Evolutionary conservation across 2,113 vertebrate species (phyloP).

Genomic region (Rutilus rutilus): DNA sequence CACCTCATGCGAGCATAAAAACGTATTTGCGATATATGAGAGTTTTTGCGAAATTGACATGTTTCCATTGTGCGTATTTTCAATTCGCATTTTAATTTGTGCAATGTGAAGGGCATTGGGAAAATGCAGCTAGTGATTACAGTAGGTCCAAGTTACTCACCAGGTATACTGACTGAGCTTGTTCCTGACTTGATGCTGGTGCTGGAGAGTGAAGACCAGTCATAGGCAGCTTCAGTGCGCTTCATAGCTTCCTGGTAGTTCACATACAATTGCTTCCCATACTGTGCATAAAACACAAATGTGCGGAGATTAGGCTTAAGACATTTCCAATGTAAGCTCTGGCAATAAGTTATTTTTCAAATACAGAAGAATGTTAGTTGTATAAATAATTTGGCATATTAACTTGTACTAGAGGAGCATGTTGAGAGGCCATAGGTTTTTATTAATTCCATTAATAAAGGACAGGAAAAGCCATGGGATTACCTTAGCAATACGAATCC

Average conservation of each 20-base stretch:
- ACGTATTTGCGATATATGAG: too few species aligned
- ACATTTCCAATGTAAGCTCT: background rate
- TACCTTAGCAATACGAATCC: slow-evolving; percentile 96
- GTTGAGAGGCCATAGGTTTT: background rate
- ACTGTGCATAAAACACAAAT: slow-evolving; percentile 73
- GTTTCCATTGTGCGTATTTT: too few species aligned
- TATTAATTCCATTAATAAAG: background rate
- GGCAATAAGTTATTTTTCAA: background rate
- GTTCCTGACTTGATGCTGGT: slow-evolving; percentile 96
- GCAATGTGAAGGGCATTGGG: too few species aligned
- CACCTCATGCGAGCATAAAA: too few species aligned
- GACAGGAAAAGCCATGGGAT: background rate
- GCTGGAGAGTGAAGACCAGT: slow-evolving; percentile 96
- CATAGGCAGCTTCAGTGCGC: slow-evolving; percentile 92
- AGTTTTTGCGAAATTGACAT: too few species aligned
- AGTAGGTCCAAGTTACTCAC: slow-evolving; percentile 67
- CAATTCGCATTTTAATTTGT: too few species aligned
- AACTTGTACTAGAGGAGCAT: background rate
- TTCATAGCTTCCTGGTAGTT: slow-evolving; percentile 98
- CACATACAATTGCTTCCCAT: slow-evolving; percentile 91
- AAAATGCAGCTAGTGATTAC: too few species aligned
- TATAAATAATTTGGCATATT: background rate
- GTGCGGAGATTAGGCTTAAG: background rate
- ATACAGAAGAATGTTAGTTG: background rate
- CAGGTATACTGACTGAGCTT: slow-evolving; percentile 93